These are phyloP conservation scores for Adelphocoris suturalis DNA, from an alignment of 2,888 invertebrate genomes.

Conservation along the genomic window DNA sequence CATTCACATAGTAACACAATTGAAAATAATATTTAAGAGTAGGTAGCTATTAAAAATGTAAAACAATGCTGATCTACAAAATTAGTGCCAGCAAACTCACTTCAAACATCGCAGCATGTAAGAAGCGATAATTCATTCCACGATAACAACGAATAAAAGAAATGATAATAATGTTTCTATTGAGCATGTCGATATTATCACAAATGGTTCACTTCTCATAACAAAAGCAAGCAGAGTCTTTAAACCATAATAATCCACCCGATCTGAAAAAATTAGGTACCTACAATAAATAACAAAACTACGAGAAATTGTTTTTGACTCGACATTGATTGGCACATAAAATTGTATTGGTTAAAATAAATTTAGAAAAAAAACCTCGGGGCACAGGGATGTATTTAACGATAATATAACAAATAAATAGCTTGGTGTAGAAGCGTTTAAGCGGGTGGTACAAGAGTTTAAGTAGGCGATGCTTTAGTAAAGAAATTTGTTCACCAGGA, in stretches of 20 bases:
- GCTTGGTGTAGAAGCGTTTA: conserved; percentile 30
- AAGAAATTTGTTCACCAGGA: neutral
- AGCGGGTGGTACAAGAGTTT: conserved; percentile 46
- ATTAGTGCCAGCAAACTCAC: conserved; percentile 53
- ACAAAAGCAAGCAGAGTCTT: conserved; percentile 26
- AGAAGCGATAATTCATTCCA: conserved; percentile 40
- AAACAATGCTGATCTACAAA: conserved; percentile 40
- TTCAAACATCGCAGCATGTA: conserved; percentile 41
- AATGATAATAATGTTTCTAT: conserved; percentile 29
- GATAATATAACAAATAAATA: conserved; percentile 10
- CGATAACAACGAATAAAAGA: conserved; percentile 41
- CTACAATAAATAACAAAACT: neutral
- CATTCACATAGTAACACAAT: conserved; percentile 42
- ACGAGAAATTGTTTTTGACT: neutral
- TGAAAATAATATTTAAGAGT: conserved; percentile 22
- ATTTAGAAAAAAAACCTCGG: neutral
- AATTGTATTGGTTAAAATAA: conserved; percentile 12
- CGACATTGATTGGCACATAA: conserved; percentile 59
- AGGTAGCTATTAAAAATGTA: conserved; percentile 39
- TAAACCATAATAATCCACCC: neutral
- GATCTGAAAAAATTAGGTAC: neutral
- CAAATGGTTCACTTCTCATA: conserved; percentile 53
- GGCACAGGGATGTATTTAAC: neutral
- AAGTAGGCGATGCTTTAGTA: conserved; percentile 27
- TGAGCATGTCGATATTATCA: conserved; percentile 58